Evolutionary conservation across 2,113 vertebrate genomes (phyloP), one percentile per base, ranked within the genome.

Genomic region (Forbesichthys papilliferus): DNA sequence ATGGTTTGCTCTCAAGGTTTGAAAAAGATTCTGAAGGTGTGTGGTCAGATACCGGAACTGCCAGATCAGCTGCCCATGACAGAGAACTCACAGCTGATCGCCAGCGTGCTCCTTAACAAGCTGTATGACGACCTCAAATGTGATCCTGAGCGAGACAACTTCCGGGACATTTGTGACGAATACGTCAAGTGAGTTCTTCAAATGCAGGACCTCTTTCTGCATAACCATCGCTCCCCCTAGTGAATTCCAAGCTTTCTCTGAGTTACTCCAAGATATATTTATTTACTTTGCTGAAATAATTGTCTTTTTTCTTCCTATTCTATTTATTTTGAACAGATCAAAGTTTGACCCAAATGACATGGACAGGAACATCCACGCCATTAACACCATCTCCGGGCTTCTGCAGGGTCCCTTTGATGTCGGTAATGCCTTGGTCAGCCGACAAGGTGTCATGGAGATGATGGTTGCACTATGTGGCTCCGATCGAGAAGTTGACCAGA

Each of bases 391-490:
- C 72, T 99, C 98, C 3, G 98, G 96, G 0, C 73, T 99, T 70
- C 91, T 99, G 79, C 97, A 99, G 87, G 98, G 97, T 12, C 98
- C 98, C 0, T 96, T 96, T 20, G 97, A 98, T 16, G 92, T 98
- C 1, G 98, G 98, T 47, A 98, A 99, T 65, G 87, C 93, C 46
- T 82, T 99, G 20, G 90, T 95, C 14, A 94, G 95, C 61, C 89
- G 90, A 73, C 96, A 97, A 75, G 97, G 98, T 0, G 92, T 99
- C 66, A 97, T 99, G 96, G 98, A 99, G 89, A 97, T 98, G 95
- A 99, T 99, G 96, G 96, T 99, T 14, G 96, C 96, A 0, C 90
- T 99, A 65, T 98, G 96, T 0, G 93, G 92, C 59, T 99, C 98
- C 0, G 96, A 98, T 55, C 93, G 96, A 0, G 97, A 99, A 85